Conservation (phyloP, 2,113 vertebrate genomes). For the Megaleporinus macrocephalus region DNA sequence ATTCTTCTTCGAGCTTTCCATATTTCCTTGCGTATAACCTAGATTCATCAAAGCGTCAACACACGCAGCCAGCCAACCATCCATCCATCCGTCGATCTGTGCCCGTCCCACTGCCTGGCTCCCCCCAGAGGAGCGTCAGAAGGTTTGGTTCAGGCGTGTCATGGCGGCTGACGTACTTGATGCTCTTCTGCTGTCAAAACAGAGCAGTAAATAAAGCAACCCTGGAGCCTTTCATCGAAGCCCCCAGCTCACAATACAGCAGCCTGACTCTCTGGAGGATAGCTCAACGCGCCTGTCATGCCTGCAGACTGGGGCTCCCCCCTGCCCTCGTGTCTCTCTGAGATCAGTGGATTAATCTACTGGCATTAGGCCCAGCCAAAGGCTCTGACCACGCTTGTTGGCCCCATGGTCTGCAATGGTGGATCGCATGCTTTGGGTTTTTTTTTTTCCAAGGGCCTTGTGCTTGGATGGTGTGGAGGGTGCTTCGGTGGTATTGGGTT, state of each 20-base stretch:
- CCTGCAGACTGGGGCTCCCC: conserved; percentile 34
- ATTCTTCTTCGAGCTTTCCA: conserved; percentile 16
- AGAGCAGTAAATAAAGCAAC: conserved; percentile 58
- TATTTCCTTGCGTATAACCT: conserved; percentile 21
- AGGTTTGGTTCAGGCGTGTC: conserved; percentile 39
- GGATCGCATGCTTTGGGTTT: conserved; percentile 46
- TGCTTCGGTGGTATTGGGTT: conserved; percentile 13
- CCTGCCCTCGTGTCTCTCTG: conserved; percentile 20
- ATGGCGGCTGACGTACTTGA: conserved; percentile 51
- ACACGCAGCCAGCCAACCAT: neutral
- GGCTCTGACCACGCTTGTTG: conserved; percentile 9
- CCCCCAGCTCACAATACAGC: conserved; percentile 21
- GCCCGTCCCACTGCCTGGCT: neutral
- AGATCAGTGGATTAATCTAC: conserved; percentile 46
- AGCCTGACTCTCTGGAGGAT: conserved; percentile 18
- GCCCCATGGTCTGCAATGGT: neutral
- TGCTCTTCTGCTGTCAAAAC: conserved; percentile 57
- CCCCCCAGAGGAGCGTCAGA: conserved; percentile 21
- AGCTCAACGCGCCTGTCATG: conserved; percentile 33
- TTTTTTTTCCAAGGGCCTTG: conserved; percentile 26
- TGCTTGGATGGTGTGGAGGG: conserved; percentile 1
- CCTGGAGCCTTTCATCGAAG: conserved; percentile 33
- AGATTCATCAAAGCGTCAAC: conserved; percentile 7
- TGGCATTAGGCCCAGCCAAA: conserved; percentile 38
- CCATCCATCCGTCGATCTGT: neutral